Percentiles rank a stretch among this genome's conserved stretches.
phyloP scores from a whole-genome alignment of 2,113 vertebrate species.

The Leptobrachium leishanense region DNA sequence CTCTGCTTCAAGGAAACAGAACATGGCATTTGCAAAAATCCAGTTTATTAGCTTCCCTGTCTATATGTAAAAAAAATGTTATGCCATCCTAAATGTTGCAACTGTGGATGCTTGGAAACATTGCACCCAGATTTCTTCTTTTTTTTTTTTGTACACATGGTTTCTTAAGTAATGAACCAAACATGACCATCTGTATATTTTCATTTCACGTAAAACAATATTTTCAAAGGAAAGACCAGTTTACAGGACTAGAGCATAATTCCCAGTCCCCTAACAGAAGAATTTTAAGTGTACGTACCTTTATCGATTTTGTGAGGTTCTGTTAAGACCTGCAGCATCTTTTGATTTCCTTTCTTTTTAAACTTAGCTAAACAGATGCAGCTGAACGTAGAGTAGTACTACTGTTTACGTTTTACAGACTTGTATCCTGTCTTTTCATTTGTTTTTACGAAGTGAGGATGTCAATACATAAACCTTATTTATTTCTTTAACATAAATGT shows the following conservation, averaged over 20 bases:
- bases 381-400: conserved; percentile 30
- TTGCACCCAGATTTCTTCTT: conserved; percentile 10
- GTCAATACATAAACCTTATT: conserved; percentile 28
- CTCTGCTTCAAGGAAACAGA: conserved; percentile 28
- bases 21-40: conserved; percentile 34
- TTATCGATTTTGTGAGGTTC: conserved; percentile 25
- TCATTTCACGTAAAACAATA: conserved; percentile 19
- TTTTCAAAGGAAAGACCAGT: conserved; percentile 2
- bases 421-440: conserved; percentile 38
- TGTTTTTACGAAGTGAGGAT: conserved; percentile 26
- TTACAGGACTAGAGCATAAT: background rate
- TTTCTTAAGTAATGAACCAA: conserved; percentile 14
- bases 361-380: conserved; percentile 14
- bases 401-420: conserved; percentile 37
- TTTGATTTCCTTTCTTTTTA: conserved; percentile 22
- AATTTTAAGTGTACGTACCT: conserved; percentile 28
- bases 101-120: conserved; percentile 1
- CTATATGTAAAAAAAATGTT: background rate
- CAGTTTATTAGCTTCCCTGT: background rate
- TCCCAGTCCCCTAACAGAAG: conserved; percentile 11
- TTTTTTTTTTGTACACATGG: conserved; percentile 2
- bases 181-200: conserved; percentile 26
- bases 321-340: conserved; percentile 22
- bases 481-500: conserved; percentile 29
- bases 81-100: background rate